Percentiles rank a stretch among this genome's conserved stretches.
Conservation (phyloP, 30 jellyfish, hydroid and myxozoan genomes). For the Catostylus mosaicus region DNA sequence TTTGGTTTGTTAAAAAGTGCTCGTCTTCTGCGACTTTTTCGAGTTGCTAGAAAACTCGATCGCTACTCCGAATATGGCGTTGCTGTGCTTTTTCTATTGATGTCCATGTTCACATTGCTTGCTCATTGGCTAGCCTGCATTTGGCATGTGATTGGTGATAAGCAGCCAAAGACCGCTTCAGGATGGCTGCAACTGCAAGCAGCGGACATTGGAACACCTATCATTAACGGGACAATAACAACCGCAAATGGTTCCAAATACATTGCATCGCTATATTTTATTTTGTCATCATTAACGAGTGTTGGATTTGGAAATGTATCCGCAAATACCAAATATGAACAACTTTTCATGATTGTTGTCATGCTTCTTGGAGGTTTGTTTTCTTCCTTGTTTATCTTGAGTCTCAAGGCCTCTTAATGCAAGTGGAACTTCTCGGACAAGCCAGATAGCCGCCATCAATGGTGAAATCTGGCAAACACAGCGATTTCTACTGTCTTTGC, state of each 20-base stretch:
- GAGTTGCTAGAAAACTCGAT: constrained; percentile 93
- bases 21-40: constrained; percentile 86
- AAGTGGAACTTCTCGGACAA: too few species aligned
- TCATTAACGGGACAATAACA: constrained; percentile 18
- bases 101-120: constrained; percentile 81
- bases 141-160: constrained; percentile 87
- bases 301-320: constrained; percentile 97
- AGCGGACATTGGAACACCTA: constrained; percentile 23
- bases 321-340: constrained; percentile 88
- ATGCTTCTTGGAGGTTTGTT: constrained; percentile 93
- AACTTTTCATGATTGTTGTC: constrained; percentile 73
- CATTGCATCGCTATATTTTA: constrained; percentile 77
- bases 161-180: constrained; percentile 30
- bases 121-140: constrained; percentile 97
- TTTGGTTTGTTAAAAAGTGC: constrained; percentile 90
- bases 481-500: too few species aligned
- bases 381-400: background rate
- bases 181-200: constrained; percentile 82
- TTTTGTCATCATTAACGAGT: constrained; percentile 87
- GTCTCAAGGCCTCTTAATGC: too few species aligned
- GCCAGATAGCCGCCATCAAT: too few species aligned
- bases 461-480: too few species aligned
- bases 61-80: constrained; percentile 94
- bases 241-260: constrained; percentile 45
- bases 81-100: constrained; percentile 84